Base-by-base conservation (phyloP, 2,888 invertebrate species). In the Lepidonotus clava region DNA sequence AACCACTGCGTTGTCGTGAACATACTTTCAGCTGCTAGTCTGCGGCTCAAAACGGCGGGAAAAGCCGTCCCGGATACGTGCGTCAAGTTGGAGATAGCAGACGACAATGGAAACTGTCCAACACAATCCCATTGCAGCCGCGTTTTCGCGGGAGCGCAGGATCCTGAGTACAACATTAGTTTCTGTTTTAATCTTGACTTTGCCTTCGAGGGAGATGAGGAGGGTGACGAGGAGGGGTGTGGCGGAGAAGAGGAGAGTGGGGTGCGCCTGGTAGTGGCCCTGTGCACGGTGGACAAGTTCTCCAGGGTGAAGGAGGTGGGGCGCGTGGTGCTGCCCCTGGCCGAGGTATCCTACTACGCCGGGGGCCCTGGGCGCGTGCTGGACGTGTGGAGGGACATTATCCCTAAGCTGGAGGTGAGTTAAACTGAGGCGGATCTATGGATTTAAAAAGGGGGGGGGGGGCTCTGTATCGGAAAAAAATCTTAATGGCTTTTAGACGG, bases 331-430 rank as follows among this genome's bases (percentile, higher is more conserved):
- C 8, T 46, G 38, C 1, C 28, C 21, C n/a, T 76, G 32, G 46
- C 34, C 28, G 85, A 76, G 21, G 32, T 76, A n/a, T 14, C 41
- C 0, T 34, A n/a, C 21, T 41, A 71, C 24, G 85, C 85, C 6
- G 61, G 71, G 8, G 46, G 41, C n/a, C 40, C 85, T 32, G 76
- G 85, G 28, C 32, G 46, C n/a, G 14, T 85, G 46, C 46, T 85
- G 28, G 76, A 85, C 32, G 32, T 85, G 24, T 85, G 85, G 85
- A 67, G 85, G 76, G 85, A 85, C 32, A 24, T 85, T 32, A 38
- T 71, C 28, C 76, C 85, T 8, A 32, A 71, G 21, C 28, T n/a
- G n/a, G n/a, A n/a, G n/a, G n/a, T n/a, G n/a, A n/a, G n/a, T n/a
- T n/a, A n/a, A n/a, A n/a, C n/a, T n/a, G n/a, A n/a, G n/a, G n/a